A percentile compares a stretch with the other conserved stretches of the same genome.
phyloP scores from a whole-genome alignment of 2,113 vertebrate genomes.

The Pangasianodon gigas region DNA sequence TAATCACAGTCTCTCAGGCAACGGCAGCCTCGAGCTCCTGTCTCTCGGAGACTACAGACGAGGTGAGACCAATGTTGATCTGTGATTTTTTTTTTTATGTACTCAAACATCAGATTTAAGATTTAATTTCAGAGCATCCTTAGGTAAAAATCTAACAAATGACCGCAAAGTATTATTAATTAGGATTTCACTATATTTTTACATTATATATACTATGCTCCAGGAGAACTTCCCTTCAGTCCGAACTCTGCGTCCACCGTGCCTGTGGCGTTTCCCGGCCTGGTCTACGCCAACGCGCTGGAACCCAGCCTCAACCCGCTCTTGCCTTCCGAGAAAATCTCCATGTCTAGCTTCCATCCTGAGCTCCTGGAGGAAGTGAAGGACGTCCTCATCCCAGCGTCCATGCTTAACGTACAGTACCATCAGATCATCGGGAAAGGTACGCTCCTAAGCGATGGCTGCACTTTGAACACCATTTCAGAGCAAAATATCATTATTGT shows the following conservation, averaged over 20 bases:
- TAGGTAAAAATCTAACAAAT: background rate
- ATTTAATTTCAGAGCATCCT: no score
- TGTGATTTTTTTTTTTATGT: background rate
- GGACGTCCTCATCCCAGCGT: conserved; percentile 89
- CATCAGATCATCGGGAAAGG: conserved; percentile 93
- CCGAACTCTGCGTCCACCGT: conserved; percentile 40
- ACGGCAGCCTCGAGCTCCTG: conserved; percentile 64
- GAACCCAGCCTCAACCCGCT: conserved; percentile 77
- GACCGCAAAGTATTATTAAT: background rate
- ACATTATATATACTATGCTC: background rate
- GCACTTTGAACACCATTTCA: background rate
- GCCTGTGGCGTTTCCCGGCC: conserved; percentile 52
- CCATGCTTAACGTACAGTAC: conserved; percentile 79
- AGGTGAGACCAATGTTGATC: conserved; percentile 60
- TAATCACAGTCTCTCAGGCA: conserved; percentile 55
- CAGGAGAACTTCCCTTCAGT: conserved; percentile 59
- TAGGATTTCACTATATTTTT: background rate
- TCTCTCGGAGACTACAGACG: conserved; percentile 75
- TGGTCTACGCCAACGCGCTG: conserved; percentile 59
- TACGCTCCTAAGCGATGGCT: conserved; percentile 50
- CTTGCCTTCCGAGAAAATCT: conserved; percentile 79
- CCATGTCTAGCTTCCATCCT: conserved; percentile 77
- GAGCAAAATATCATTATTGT: background rate
- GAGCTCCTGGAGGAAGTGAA: conserved; percentile 91
- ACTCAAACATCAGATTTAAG: background rate